phyloP scores from a whole-genome alignment of 2,797 vertebrate genomes.

The Eupleurogrammus muticus region DNA sequence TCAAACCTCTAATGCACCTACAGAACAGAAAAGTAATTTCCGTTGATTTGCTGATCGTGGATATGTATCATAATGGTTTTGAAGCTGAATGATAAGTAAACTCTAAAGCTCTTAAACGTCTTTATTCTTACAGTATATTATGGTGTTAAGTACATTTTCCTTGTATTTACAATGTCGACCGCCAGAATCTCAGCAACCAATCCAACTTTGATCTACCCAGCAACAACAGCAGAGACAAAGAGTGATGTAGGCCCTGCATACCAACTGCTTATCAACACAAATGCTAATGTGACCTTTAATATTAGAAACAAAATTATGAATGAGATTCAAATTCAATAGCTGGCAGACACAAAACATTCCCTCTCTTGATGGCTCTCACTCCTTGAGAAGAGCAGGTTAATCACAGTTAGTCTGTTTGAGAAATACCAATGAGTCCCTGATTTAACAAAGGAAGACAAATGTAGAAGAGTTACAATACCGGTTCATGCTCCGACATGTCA shows the following conservation, averaged over 20 bases:
- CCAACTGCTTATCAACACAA: constrained; percentile 80
- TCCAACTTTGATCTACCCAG: constrained; percentile 38
- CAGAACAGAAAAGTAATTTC: constrained; percentile 23
- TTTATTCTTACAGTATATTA: constrained; percentile 21
- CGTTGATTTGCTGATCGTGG: constrained; percentile 35
- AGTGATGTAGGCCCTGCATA: constrained; percentile 65
- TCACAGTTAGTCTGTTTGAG: constrained; percentile 55
- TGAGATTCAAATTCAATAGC: constrained; percentile 79
- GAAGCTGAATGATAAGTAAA: constrained; percentile 16
- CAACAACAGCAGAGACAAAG: constrained; percentile 44
- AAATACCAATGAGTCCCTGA: constrained; percentile 42
- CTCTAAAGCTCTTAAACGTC: constrained; percentile 19
- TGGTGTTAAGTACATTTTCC: constrained; percentile 21
- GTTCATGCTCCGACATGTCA: constrained; percentile 23
- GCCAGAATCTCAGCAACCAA: constrained; percentile 21
- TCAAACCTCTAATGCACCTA: constrained; percentile 30
- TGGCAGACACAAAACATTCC: constrained; percentile 71
- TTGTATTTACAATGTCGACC: constrained; percentile 27
- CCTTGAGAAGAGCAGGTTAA: constrained; percentile 61
- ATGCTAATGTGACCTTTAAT: constrained; percentile 87
- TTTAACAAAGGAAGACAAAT: constrained; percentile 48
- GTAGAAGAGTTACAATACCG: constrained; percentile 41
- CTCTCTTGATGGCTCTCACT: constrained; percentile 54
- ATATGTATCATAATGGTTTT: constrained; percentile 24
- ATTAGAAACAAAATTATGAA: constrained; percentile 83